Conservation (phyloP, 2,113 vertebrate genomes). For the Spea multiplicata region DNA sequence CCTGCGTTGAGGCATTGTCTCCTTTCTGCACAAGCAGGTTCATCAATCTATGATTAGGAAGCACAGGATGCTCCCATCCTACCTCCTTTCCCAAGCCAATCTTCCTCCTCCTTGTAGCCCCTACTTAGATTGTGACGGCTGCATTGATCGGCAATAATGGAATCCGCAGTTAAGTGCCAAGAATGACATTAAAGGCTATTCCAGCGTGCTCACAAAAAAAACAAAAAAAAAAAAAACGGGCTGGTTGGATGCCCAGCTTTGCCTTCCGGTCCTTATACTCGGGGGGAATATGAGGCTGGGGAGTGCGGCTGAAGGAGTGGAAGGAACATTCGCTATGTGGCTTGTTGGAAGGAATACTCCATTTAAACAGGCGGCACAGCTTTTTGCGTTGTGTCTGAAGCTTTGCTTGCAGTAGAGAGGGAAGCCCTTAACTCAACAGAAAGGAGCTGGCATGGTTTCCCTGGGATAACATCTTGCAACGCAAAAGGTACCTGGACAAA, state of each 20-base stretch:
- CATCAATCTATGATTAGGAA: constrained; percentile 75
- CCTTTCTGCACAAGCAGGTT: constrained; percentile 73
- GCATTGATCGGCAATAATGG: constrained; percentile 79
- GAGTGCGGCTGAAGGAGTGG: constrained; percentile 10
- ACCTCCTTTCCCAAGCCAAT: constrained; percentile 46
- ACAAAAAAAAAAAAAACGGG: constrained; percentile 52
- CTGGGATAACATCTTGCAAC: constrained; percentile 26
- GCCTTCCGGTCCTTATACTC: constrained; percentile 52
- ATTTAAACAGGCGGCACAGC: not conserved
- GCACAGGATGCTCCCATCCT: constrained; percentile 67
- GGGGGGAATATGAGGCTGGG: constrained; percentile 38
- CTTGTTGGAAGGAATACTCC: not conserved
- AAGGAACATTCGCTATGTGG: not conserved
- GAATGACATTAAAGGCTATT: constrained; percentile 66
- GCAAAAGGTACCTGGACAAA: constrained; percentile 19
- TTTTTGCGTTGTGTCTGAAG: constrained; percentile 15
- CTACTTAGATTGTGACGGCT: constrained; percentile 59
- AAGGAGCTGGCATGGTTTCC: constrained; percentile 8
- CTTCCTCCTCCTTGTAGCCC: constrained; percentile 60
- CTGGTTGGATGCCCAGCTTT: constrained; percentile 53
- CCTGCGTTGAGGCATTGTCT: constrained; percentile 59
- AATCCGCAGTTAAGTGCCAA: constrained; percentile 65
- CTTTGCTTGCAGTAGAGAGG: constrained; percentile 18
- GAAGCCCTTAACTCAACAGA: constrained; percentile 11
- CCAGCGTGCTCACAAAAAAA: constrained; percentile 59